These are phyloP conservation scores for Scaptomyza polygonia DNA, from an alignment of 2,888 invertebrate genomes.

Conservation along the genomic window DNA sequence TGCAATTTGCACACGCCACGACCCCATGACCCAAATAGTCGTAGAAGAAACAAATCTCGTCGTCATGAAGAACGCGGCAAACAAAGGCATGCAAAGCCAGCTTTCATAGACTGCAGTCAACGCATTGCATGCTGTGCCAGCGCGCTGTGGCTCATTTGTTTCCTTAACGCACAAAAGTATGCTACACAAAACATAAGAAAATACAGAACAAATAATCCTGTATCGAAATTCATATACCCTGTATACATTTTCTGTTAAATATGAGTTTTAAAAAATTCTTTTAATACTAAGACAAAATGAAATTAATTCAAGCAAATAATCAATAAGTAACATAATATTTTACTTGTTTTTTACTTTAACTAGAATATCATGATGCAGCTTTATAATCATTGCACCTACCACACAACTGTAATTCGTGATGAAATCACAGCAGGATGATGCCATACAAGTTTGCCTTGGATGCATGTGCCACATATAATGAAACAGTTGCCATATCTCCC, in stretches of 20 bases:
- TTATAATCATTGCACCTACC: background rate
- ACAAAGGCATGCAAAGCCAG: constrained; percentile 50
- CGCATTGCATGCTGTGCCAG: constrained; percentile 44
- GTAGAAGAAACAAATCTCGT: constrained; percentile 48
- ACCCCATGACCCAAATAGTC: constrained; percentile 70
- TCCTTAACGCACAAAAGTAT: constrained; percentile 54
- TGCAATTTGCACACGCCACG: constrained; percentile 77
- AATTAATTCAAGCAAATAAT: background rate
- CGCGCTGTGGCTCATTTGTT: constrained; percentile 67
- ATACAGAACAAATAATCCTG: background rate
- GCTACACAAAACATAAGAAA: constrained; percentile 26
- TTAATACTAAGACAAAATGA: no score
- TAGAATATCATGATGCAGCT: no score
- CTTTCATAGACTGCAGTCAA: constrained; percentile 69
- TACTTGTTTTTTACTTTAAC: no score
- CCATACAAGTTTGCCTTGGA: constrained; percentile 32
- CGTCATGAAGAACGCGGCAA: constrained; percentile 51
- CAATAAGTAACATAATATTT: background rate
- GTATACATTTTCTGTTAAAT: background rate
- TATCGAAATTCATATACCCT: constrained; percentile 29
- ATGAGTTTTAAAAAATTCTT: background rate
- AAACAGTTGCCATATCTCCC: constrained; percentile 24
- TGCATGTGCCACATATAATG: constrained; percentile 40
- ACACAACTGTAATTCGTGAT: constrained; percentile 10
- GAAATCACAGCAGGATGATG: constrained; percentile 23